A percentile compares a stretch with the other conserved stretches of the same genome.
Conservation (phyloP, 2,797 vertebrate species). For the Oophaga sylvatica region DNA sequence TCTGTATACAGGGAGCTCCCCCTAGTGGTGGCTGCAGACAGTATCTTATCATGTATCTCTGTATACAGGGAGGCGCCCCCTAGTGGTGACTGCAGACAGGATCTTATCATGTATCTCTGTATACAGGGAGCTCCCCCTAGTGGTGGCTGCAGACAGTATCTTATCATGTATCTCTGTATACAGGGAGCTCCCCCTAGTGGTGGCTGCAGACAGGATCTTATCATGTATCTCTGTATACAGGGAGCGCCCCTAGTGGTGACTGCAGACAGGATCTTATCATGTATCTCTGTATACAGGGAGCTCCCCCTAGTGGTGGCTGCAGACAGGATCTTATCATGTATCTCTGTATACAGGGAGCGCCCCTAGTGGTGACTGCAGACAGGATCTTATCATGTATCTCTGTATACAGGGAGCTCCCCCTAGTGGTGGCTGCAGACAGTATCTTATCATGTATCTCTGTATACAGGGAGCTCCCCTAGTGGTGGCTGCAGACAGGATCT, state of each 20-base stretch:
- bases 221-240: neutral
- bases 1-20: no score
- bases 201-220: no score
- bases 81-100: neutral
- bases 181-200: neutral
- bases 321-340: no score
- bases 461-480: neutral
- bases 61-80: neutral
- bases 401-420: neutral
- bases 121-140: neutral
- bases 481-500: neutral
- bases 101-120: no score
- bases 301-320: neutral
- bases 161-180: no score
- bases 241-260: neutral
- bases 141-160: neutral
- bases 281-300: no score
- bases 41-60: no score
- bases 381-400: no score
- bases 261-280: neutral
- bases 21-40: neutral
- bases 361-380: neutral
- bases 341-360: no score
- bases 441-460: no score
- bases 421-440: neutral